A percentile compares a stretch with the other conserved stretches of the same genome.
These are phyloP conservation scores for Drosophila leontia DNA, from an alignment of 1,140 invertebrate genomes.

Conservation along the genomic window DNA sequence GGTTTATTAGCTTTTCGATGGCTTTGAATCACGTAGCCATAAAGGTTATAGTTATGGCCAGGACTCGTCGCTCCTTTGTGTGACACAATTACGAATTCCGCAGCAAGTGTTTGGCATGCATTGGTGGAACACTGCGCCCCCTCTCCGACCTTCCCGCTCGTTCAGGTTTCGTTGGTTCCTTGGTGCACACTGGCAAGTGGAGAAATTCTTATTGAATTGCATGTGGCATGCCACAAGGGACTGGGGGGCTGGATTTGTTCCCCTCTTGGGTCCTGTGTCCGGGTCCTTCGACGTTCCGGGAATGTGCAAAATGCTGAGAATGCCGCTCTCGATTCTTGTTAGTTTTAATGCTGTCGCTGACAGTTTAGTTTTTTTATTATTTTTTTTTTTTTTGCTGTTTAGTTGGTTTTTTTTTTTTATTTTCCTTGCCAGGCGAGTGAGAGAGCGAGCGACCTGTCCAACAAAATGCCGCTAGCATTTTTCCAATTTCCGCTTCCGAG, in stretches of 20 bases:
- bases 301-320: constrained; percentile 54
- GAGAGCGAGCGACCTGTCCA: constrained; percentile 52
- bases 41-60: constrained; percentile 48
- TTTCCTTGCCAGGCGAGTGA: constrained; percentile 15
- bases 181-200: constrained; percentile 25
- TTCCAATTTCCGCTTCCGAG: constrained; percentile 68
- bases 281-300: constrained; percentile 14
- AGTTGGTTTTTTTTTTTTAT: constrained; percentile 21
- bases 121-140: constrained; percentile 36
- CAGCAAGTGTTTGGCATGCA: constrained; percentile 57
- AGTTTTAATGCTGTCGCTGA: constrained; percentile 72
- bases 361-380: constrained; percentile 42
- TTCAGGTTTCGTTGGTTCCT: constrained; percentile 1
- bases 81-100: constrained; percentile 54
- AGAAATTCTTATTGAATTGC: constrained; percentile 57
- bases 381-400: constrained; percentile 6
- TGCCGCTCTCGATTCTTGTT: constrained; percentile 38
- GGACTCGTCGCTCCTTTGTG: constrained; percentile 31
- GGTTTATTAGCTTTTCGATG: constrained; percentile 23
- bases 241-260: constrained; percentile 18
- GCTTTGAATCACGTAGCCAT: constrained; percentile 48
- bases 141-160: not conserved
- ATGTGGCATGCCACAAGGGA: constrained; percentile 51
- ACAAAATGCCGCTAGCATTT: constrained; percentile 67
- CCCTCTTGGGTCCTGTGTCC: constrained; percentile 23